Base-by-base conservation (phyloP, 1,140 invertebrate genomes). In the Hesperophylax magnus region DNA sequence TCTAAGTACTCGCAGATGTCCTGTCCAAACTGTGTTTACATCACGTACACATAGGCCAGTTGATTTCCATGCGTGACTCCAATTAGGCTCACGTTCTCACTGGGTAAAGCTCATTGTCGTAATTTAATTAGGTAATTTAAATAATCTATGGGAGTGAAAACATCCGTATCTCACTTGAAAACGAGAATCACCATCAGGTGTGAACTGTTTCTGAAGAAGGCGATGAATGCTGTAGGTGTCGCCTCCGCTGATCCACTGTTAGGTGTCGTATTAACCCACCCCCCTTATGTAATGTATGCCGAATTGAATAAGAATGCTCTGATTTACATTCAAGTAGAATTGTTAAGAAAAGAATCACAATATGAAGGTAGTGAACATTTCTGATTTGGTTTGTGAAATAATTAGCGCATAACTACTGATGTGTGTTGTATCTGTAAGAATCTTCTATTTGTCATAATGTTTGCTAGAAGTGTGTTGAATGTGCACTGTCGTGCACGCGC, bases 361-460 rank as follows among this genome's bases (percentile, higher is more conserved):
- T 65, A 61, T 22, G 63, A 58, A 20, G n/a, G 27, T 65, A 65
- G 15, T 31, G 63, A 65, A 65, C 63, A 65, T 65, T 65, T 65
- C 63, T 65, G 63, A 34, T 27, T 65, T 31, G 27, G 27, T 65
- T 65, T 65, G 24, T 27, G 27, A 31, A 71, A 52, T 67, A 67
- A 67, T 67, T 67, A 67, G 34, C 18, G 31, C 17, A 31, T 71
- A 71, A 71, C 67, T 52, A 20, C n/a, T 17, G 39, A 18, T 18
- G 67, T 71, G 67, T 52, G 67, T 71, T 34, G 63, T 67, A 67
- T 67, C 31, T 67, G 63, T 67, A 67, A 71, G 67, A 71, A 52
- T 52, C 39, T 14, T 71, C 34, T 71, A 20, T 20, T n/a, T 47
- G 17, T 24, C 39, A 34, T 22, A 20, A 20, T 53, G 67, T 71